Percentiles rank a stretch among this genome's conserved stretches.
phyloP scores from a whole-genome alignment of 2,797 vertebrate genomes.

The Lepus townsendii region DNA sequence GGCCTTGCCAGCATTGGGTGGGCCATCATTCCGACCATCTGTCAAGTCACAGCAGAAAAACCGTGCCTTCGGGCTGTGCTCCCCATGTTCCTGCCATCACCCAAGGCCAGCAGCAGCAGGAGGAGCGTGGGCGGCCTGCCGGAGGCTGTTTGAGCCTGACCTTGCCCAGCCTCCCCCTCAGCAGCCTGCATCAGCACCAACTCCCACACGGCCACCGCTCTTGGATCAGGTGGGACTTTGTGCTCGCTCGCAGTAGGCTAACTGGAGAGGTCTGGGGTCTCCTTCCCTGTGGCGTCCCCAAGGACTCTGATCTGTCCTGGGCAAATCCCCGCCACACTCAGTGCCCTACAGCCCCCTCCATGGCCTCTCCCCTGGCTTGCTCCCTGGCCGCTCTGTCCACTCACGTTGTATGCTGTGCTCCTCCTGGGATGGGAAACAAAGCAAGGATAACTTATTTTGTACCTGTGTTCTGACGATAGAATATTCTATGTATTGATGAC shows the following conservation, averaged over 20 bases:
- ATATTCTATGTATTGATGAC: slow-evolving; percentile 87
- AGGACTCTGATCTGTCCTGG: neutral
- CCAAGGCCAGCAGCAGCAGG: neutral
- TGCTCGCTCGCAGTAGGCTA: neutral
- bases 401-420: slow-evolving; percentile 86
- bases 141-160: neutral
- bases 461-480: slow-evolving; percentile 87
- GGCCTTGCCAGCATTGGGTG: neutral
- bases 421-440: slow-evolving; percentile 84
- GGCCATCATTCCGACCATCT: slow-evolving; percentile 69
- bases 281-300: neutral
- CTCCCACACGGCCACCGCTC: neutral
- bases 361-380: slow-evolving; percentile 60
- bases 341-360: neutral
- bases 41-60: slow-evolving; percentile 67
- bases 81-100: neutral
- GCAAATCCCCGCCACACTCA: neutral
- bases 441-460: slow-evolving; percentile 90
- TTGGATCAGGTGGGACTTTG: neutral
- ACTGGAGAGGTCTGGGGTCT: neutral
- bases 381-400: slow-evolving; percentile 38
- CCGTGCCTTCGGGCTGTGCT: slow-evolving; percentile 59
- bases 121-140: slow-evolving; percentile 36
- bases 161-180: neutral
- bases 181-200: neutral